Evolutionary conservation across 2,113 vertebrate species (phyloP).

Genomic region (Eulemur macaco): DNA sequence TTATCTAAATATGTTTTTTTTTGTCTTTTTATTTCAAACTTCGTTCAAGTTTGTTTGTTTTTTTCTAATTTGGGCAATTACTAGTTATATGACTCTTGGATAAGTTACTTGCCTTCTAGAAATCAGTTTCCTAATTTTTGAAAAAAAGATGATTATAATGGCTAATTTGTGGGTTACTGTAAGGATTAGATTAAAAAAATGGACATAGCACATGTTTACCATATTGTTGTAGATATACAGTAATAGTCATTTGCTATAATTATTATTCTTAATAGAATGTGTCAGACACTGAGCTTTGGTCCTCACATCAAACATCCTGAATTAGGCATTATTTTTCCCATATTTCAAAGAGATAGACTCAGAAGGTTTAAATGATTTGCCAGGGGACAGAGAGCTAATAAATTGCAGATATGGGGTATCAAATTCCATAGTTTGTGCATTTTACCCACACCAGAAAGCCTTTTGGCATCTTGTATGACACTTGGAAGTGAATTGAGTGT

Average conservation of each 20-base stretch:
- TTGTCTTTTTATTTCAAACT: not conserved
- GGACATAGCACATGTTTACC: not conserved
- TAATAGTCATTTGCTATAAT: not conserved
- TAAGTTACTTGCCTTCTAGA: not conserved
- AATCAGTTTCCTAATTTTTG: not conserved
- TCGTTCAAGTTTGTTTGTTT: not conserved
- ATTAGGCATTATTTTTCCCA: not conserved
- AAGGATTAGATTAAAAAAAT: not conserved
- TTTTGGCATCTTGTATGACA: not conserved
- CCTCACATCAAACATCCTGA: not conserved
- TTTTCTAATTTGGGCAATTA: not conserved
- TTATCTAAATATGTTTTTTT: not conserved
- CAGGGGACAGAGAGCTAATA: not conserved
- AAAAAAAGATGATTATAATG: not conserved
- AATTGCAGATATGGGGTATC: not conserved
- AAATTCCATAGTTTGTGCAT: not conserved
- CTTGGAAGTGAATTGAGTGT: not conserved
- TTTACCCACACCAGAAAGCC: not conserved
- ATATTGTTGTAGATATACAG: not conserved
- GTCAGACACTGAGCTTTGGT: not conserved
- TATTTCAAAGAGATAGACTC: slow-evolving; percentile 24
- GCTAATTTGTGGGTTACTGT: not conserved
- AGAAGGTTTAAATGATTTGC: slow-evolving; percentile 18
- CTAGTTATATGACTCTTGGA: not conserved
- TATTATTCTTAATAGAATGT: not conserved